Evolutionary conservation across 2,113 vertebrate genomes (phyloP).

Genomic region (Romanogobio albipinnatus): DNA sequence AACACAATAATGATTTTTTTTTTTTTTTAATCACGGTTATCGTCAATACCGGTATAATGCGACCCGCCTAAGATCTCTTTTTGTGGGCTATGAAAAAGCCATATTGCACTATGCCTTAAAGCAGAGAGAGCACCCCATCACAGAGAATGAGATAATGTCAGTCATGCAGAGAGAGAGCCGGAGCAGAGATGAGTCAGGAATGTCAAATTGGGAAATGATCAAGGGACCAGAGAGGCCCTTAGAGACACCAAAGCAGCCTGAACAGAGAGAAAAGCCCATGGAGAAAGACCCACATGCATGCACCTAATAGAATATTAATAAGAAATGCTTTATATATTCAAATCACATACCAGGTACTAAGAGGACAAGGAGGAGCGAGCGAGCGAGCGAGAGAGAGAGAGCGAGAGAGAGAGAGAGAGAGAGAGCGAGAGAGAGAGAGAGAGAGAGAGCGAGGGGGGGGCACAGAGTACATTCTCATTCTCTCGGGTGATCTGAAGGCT

Average conservation of each 20-base stretch:
- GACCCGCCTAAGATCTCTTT: not conserved
- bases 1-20: no score
- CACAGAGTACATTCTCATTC: not conserved
- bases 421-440: not conserved
- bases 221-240: constrained; percentile 16
- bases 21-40: no score
- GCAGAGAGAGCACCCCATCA: not conserved
- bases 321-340: constrained; percentile 28
- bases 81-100: not conserved
- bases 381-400: not conserved
- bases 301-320: constrained; percentile 34
- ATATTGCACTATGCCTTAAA: not conserved
- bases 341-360: constrained; percentile 34
- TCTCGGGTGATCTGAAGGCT: constrained; percentile 30
- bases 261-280: not conserved
- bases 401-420: not conserved
- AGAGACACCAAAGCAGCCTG: not conserved
- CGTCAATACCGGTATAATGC: no score
- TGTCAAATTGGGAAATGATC: constrained; percentile 8
- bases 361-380: not conserved
- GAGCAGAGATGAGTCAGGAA: constrained; percentile 20
- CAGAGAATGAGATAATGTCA: not conserved
- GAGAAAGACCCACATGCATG: not conserved
- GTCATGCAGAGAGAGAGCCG: not conserved
- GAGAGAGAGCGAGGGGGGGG: not conserved